These are phyloP conservation scores for Valencia hispanica DNA, from an alignment of 2,797 vertebrate genomes.

Conservation along the genomic window DNA sequence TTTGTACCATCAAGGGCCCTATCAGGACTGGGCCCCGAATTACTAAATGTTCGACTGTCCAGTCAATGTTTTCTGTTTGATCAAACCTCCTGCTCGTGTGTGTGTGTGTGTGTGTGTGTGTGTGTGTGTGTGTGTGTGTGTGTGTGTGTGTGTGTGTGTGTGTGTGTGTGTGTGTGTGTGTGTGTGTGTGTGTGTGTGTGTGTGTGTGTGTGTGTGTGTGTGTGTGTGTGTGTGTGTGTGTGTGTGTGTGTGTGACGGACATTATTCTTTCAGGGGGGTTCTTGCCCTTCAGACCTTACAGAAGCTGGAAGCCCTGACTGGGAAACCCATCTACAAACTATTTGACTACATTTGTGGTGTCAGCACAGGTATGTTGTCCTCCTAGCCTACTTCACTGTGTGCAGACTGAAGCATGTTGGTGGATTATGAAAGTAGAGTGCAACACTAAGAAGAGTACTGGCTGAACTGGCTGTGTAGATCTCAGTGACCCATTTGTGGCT, in stretches of 20 bases:
- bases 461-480: conserved; percentile 34
- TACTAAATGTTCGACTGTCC: not conserved
- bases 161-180: not conserved
- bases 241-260: conserved; percentile 2
- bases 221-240: not conserved
- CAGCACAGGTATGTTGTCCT: conserved; percentile 88
- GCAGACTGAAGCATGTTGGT: conserved; percentile 26
- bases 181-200: not conserved
- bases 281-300: conserved; percentile 92
- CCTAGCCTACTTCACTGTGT: conserved; percentile 42
- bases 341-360: conserved; percentile 99
- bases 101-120: not conserved
- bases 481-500: conserved; percentile 55
- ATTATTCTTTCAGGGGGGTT: conserved; percentile 85
- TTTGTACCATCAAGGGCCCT: not conserved
- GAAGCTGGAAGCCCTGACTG: conserved; percentile 90
- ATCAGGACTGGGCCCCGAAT: not conserved
- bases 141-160: not conserved
- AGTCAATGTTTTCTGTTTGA: not conserved
- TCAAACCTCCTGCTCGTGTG: not conserved
- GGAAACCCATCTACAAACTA: conserved; percentile 92
- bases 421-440: conserved; percentile 46
- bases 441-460: not conserved
- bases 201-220: conserved; percentile 5
- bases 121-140: conserved; percentile 3